These are phyloP conservation scores for Rhinoraja longicauda DNA, from an alignment of 2,797 vertebrate genomes.

Conservation along the genomic window DNA sequence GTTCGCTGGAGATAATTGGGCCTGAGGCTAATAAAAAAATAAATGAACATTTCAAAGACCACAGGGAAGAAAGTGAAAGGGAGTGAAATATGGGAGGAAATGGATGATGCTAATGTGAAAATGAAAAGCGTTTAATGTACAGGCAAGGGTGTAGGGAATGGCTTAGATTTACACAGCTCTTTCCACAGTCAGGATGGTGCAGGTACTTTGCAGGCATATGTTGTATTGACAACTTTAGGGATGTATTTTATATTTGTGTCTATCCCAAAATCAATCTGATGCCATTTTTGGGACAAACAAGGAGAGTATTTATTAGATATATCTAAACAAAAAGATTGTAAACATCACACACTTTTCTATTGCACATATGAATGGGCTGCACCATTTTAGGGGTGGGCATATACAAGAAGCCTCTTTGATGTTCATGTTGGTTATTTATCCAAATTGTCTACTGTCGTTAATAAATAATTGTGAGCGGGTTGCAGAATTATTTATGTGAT, in stretches of 20 bases:
- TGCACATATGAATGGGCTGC: background rate
- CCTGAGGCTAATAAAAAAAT: background rate
- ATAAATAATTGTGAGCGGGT: background rate
- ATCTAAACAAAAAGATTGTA: background rate
- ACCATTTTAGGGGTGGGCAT: background rate
- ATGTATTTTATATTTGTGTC: too few relatives aligned
- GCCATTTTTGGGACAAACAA: too few relatives aligned
- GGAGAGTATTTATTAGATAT: background rate
- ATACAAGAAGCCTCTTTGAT: too few relatives aligned
- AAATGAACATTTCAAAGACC: background rate
- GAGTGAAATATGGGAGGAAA: background rate
- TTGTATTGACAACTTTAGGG: too few relatives aligned
- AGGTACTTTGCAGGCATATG: background rate
- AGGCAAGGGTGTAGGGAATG: background rate
- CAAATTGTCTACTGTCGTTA: background rate
- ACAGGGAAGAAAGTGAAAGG: background rate
- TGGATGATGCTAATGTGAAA: background rate
- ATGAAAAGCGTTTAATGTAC: background rate
- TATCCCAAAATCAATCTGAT: too few relatives aligned
- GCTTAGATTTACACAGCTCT: background rate
- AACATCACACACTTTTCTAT: background rate
- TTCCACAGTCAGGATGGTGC: background rate
- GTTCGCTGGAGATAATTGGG: background rate
- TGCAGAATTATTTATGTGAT: background rate
- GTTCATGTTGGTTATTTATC: background rate